Evolutionary conservation across 2,888 invertebrate genomes (phyloP).

Genomic region (Polymixis lichenea): DNA sequence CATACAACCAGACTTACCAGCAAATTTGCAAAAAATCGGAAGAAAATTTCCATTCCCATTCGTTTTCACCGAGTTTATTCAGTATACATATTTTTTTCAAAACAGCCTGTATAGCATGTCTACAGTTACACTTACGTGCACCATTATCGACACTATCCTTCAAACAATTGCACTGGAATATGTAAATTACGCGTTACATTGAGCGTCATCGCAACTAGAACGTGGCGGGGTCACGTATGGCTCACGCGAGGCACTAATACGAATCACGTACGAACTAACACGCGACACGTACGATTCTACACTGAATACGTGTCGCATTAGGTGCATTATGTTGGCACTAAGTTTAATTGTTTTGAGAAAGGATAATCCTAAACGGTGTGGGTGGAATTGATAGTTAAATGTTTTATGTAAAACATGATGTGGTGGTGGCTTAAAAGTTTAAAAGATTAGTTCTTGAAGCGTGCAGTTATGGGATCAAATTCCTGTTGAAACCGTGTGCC

Average conservation of each 20-base stretch:
- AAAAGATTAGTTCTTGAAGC: not conserved
- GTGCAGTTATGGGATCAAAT: not conserved
- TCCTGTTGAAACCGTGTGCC: not conserved
- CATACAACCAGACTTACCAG: too few relatives aligned
- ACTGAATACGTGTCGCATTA: conserved; percentile 59
- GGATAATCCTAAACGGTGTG: conserved; percentile 34
- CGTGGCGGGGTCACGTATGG: conserved; percentile 51
- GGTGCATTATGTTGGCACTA: conserved; percentile 48
- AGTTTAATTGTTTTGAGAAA: conserved; percentile 54
- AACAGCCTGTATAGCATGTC: not conserved
- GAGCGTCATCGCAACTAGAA: conserved; percentile 36
- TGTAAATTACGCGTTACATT: conserved; percentile 41
- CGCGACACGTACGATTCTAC: conserved; percentile 52
- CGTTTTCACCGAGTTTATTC: too few relatives aligned
- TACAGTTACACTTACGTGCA: conserved; percentile 7
- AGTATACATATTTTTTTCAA: too few relatives aligned
- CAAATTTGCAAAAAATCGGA: too few relatives aligned
- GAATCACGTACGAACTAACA: conserved; percentile 44
- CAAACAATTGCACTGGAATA: conserved; percentile 23
- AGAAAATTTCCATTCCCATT: too few relatives aligned
- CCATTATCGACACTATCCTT: conserved; percentile 15
- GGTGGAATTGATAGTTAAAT: conserved; percentile 13
- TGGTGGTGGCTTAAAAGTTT: not conserved
- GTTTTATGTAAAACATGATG: conserved; percentile 3
- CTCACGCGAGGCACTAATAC: conserved; percentile 23